Evolutionary conservation across 2,888 invertebrate genomes (phyloP).

Genomic region (Asteroscopus sphinx): DNA sequence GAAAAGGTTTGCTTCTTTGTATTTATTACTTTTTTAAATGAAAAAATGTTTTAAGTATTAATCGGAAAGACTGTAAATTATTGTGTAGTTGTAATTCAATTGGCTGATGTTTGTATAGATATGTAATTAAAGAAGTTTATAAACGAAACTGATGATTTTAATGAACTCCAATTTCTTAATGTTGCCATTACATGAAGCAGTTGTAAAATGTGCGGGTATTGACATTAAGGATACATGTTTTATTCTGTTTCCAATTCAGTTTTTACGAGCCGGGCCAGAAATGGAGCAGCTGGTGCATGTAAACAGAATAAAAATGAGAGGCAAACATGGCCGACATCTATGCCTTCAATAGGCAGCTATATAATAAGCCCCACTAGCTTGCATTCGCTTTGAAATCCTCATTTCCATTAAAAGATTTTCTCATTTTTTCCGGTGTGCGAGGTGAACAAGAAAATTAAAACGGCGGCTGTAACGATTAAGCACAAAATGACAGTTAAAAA

Average conservation of each 20-base stretch:
- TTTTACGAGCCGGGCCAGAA: constrained; percentile 80
- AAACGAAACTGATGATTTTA: constrained; percentile 70
- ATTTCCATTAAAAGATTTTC: constrained; percentile 66
- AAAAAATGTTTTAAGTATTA: constrained; percentile 85
- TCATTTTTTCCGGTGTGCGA: constrained; percentile 58
- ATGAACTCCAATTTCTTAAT: constrained; percentile 45
- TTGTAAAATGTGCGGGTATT: constrained; percentile 66
- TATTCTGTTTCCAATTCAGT: constrained; percentile 81
- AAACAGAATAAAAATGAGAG: constrained; percentile 83
- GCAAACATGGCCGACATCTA: constrained; percentile 70
- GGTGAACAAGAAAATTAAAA: constrained; percentile 46
- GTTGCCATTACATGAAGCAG: constrained; percentile 43
- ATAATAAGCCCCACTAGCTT: constrained; percentile 66
- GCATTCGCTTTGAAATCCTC: constrained; percentile 68
- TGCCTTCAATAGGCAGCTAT: constrained; percentile 69
- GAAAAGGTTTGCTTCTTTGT: constrained; percentile 84
- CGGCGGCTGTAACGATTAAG: constrained; percentile 29
- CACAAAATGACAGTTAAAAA: constrained; percentile 27
- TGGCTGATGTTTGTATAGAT: constrained; percentile 88
- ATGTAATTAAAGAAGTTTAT: constrained; percentile 87
- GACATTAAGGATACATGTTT: constrained; percentile 76
- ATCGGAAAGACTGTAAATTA: constrained; percentile 89
- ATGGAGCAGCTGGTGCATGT: constrained; percentile 80
- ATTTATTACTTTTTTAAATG: constrained; percentile 83
- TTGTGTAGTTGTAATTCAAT: constrained; percentile 86